Conservation (phyloP, 2,797 vertebrate genomes). For the Hippopotamyrus pictus region DNA sequence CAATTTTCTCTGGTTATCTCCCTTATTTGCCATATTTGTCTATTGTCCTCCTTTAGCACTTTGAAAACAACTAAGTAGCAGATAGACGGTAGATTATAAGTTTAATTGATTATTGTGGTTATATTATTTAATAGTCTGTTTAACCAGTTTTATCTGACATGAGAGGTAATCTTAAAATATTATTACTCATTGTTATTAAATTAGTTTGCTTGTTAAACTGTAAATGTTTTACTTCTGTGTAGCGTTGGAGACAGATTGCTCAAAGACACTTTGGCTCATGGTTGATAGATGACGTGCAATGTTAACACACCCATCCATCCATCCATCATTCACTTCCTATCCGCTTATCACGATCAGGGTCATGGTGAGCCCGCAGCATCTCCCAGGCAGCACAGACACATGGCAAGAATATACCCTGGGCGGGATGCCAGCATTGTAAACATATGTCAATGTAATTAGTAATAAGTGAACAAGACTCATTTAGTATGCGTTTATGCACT, state of each 20-base stretch:
- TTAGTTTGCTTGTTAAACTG: background rate
- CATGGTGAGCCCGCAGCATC: background rate
- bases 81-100: background rate
- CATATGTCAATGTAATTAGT: constrained; percentile 6
- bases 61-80: background rate
- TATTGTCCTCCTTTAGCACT: background rate
- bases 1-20: constrained; percentile 2
- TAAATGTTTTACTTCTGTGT: background rate
- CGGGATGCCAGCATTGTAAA: background rate
- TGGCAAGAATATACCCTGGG: background rate
- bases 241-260: background rate
- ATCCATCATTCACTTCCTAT: background rate
- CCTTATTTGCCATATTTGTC: background rate
- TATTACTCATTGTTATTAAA: background rate
- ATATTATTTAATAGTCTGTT: background rate
- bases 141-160: background rate
- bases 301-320: background rate
- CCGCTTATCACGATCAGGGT: background rate
- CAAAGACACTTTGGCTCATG: background rate
- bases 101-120: background rate
- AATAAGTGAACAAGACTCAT: constrained; percentile 14
- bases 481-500: background rate
- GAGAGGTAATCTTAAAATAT: background rate
- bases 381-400: background rate
- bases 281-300: background rate